Base-by-base conservation (phyloP, 2,797 vertebrate species). In the Melanotaenia maccullochi region DNA sequence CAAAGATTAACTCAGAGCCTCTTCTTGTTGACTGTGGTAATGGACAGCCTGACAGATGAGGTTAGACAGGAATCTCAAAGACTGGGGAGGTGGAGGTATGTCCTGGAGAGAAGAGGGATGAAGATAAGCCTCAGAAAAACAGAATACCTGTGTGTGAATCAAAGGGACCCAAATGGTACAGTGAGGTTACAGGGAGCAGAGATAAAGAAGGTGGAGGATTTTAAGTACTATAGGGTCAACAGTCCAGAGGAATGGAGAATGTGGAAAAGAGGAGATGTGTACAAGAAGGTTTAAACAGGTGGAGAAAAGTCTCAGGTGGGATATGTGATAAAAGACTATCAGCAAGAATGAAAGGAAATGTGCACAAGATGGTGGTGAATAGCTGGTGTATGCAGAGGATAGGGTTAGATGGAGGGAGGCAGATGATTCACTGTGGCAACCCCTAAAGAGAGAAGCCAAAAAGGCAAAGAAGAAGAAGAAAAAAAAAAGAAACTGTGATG, bases 11-110 rank as follows among this genome's bases (percentile, higher is more conserved):
- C 47, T 49, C 47, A 22, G 18, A 49, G n/a, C 47, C n/a, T n/a
- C n/a, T 22, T 22, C 2, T 49, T 49, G 20, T 49, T 49, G 3
- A 11, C n/a, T 22, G 18, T 49, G 47, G 47, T 49, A 49, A 49
- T 49, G n/a, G 47, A 49, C 47, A 49, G n/a, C 47, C 47, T 22
- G 47, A 49, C 47, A 49, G n/a, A 49, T 49, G 47, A 49, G 47
- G 47, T 22, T 49, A 49, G 42, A 44, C 42, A 32, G 47, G 47
- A 49, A 22, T 49, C 47, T 22, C 47, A 49, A n/a, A 49, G 20
- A 22, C 47, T 9, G 9, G 13, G 18, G 47, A 49, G 47, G n/a
- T 22, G n/a, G 47, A 49, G 47, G 20, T 3, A 22, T 49, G 47
- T 49, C 47, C 47, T 22, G n/a, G 20, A 49, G 47, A 49, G 47